phyloP scores from a whole-genome alignment of 2,797 vertebrate species.

The Malurus splendens region DNA sequence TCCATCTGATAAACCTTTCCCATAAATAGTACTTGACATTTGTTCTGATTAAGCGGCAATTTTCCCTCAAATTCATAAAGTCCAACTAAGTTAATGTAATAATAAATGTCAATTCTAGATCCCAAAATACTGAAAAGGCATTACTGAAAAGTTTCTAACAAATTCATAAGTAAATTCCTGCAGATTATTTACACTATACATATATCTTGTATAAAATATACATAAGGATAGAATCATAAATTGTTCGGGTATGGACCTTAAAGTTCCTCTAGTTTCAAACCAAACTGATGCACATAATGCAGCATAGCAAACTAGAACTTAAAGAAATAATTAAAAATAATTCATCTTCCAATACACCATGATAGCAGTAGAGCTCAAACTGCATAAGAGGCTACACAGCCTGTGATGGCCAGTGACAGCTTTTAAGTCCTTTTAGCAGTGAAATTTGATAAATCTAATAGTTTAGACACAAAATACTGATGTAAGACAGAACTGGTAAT shows the following conservation, averaged over 20 bases:
- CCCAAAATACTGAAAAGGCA: neutral
- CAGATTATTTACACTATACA: neutral
- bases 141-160: neutral
- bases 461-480: neutral
- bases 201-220: neutral
- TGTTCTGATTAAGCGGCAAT: neutral
- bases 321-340: neutral
- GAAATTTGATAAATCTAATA: neutral
- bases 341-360: neutral
- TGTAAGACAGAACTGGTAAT: neutral
- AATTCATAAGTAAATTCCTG: neutral
- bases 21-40: neutral
- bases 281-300: neutral
- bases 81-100: neutral
- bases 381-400: neutral
- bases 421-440: neutral
- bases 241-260: neutral
- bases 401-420: neutral
- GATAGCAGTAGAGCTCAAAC: neutral
- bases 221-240: neutral
- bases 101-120: neutral
- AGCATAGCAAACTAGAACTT: neutral
- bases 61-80: neutral
- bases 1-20: neutral
- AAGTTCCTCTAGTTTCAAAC: neutral